A percentile compares a stretch with the other conserved stretches of the same genome.
phyloP scores from a whole-genome alignment of 2,888 invertebrate genomes.

The Parasteatoda lunata region DNA sequence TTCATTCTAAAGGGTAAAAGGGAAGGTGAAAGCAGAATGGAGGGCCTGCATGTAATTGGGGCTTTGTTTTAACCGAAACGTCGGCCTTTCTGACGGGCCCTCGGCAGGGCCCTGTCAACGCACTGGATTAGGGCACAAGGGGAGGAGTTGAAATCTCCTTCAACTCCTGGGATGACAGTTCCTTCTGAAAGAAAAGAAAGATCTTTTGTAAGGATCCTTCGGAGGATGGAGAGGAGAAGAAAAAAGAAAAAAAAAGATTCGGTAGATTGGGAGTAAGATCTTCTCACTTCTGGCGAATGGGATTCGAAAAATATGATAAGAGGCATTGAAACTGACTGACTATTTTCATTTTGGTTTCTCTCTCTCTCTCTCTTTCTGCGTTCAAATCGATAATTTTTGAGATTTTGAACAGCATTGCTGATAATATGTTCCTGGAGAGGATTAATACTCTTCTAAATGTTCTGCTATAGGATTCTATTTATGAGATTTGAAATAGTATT shows the following conservation, averaged over 20 bases:
- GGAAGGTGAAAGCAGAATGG: constrained; percentile 21
- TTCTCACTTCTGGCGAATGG: background rate
- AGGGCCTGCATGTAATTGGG: constrained; percentile 66
- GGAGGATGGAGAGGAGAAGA: background rate
- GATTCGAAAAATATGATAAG: constrained; percentile 30
- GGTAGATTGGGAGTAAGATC: constrained; percentile 8
- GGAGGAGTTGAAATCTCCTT: constrained; percentile 43
- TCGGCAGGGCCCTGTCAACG: constrained; percentile 62
- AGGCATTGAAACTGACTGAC: constrained; percentile 1
- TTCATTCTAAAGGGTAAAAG: background rate
- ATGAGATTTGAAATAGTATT: too few species aligned
- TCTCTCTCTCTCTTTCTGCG: background rate
- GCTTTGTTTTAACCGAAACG: constrained; percentile 65
- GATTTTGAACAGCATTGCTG: too few species aligned
- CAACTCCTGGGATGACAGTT: constrained; percentile 35
- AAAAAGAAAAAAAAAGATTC: constrained; percentile 9
- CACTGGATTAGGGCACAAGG: constrained; percentile 61
- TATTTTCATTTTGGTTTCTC: background rate
- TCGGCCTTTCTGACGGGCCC: constrained; percentile 54
- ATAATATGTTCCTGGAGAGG: too few species aligned
- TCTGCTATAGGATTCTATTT: too few species aligned
- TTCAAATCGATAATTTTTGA: too few species aligned
- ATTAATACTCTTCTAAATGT: too few species aligned
- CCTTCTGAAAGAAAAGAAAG: constrained; percentile 13
- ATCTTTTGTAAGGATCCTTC: constrained; percentile 12